Base-by-base conservation (phyloP, 2,113 vertebrate genomes). In the Leucopternis melanops region DNA sequence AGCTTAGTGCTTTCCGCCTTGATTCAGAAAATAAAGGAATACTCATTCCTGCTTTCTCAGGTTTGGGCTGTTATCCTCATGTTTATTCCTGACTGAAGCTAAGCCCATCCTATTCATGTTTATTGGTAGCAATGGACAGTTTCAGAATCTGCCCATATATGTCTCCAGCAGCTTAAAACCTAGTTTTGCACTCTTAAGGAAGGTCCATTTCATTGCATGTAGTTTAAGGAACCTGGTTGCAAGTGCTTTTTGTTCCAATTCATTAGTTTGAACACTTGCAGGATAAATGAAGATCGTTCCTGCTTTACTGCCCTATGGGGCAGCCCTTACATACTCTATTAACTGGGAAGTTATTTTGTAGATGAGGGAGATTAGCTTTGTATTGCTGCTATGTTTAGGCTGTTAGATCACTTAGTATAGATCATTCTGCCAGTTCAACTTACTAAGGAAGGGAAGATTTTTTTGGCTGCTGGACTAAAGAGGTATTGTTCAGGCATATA, bases 391-490 rank as follows among this genome's bases (percentile, higher is more conserved):
- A 8, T 0, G 0, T 88, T 93, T 45, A 59, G 77, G 44, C 86
- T 92, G 86, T 83, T 90, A 67, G 66, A 92, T 94, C 74, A 72
- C 85, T 94, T 97, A 81, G 70, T 79, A 40, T 59, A 79, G 47
- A 85, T 88, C 52, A 71, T 90, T 89, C 70, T 96, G 81, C 85
- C 58, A 62, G 62, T 58, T 79, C 54, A 59, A 1, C 47, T 66
- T 85, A 57, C 44, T 50, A 75, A 79, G 40, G 69, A 74, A 80
- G 44, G 58, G 78, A 94, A 40, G 52, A 63, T 44, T 34, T 38
- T 63, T 90, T 93, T 93, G 82, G 66, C 70, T 82, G 58, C 71
- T 65, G 44, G 23, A 69, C 79, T 94, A 18, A 95, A 72, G 79
- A 79, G 29, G 32, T 69, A 75, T 77, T 95, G 85, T 93, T 90